Base-by-base conservation (phyloP, 2,797 vertebrate genomes). In the Epinephelus awoara region DNA sequence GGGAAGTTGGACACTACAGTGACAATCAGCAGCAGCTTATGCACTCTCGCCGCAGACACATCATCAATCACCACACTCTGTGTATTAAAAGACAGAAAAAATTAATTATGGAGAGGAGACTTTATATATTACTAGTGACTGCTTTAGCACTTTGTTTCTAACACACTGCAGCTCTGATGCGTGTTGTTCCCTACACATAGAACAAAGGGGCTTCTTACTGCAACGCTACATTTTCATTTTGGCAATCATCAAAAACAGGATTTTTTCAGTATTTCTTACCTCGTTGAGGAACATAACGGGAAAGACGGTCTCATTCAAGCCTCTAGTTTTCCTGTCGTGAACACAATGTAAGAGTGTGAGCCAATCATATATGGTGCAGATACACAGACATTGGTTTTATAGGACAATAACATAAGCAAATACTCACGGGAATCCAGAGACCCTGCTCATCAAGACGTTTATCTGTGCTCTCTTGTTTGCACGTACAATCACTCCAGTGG, bases 221-320 rank as follows among this genome's bases (percentile, higher is more conserved):
- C 17, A 56, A 44, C 23, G 4, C 29, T 6, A 21, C 13, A 67
- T 11, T 21, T 23, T 52, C 7, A 17, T 40, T 11, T 11, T 42
- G 40, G 11, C 9, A 42, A 10, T 42, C 40, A 12, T 42, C 40
- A 42, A 42, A 12, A 42, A 42, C 34, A 42, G 40, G 40, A 42
- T 19, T 5, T 52, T 13, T 44, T 29, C 8, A 15, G 7, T 17
- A 47, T 71, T 50, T 55, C 84, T 89, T 77, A 96, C 96, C 94
- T 96, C 96, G 47, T 96, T 96, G 23, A 96, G 17, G 77, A 95
- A 96, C 92, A 96, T 92, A 29, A 96, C 72, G 1, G 96, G 96
- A 67, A 96, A 93, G 57, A 96, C 21, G 0, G 88, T 96, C 0
- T 85, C 67, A 12, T 93, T 94, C 6, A 96, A 5, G 5, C 0